Evolutionary conservation across 2,888 invertebrate genomes (phyloP).

Genomic region (Thymelicus lineola): DNA sequence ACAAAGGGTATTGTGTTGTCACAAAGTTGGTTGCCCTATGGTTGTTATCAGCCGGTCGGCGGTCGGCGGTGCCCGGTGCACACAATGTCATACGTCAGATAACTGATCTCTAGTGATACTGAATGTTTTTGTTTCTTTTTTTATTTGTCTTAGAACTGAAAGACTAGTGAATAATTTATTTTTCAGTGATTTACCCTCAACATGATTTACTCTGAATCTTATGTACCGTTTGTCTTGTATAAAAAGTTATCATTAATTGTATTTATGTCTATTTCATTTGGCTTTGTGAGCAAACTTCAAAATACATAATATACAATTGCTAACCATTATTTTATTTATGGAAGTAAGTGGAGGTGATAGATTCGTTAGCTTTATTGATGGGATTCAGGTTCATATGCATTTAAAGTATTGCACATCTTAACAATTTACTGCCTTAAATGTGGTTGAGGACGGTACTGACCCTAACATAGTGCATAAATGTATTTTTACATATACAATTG

Average conservation of each 20-base stretch:
- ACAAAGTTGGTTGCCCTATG: constrained; percentile 75
- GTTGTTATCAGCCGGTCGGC: constrained; percentile 56
- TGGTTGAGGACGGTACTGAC: constrained; percentile 21
- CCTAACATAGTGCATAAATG: constrained; percentile 33
- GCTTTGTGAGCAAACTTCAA: constrained; percentile 83
- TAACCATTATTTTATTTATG: constrained; percentile 78
- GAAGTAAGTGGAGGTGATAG: constrained; percentile 23
- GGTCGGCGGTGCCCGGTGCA: constrained; percentile 55
- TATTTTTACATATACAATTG: constrained; percentile 39
- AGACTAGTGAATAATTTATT: constrained; percentile 64
- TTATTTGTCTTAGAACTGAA: constrained; percentile 65
- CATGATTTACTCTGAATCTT: constrained; percentile 74
- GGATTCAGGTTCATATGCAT: constrained; percentile 32
- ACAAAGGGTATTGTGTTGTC: constrained; percentile 77
- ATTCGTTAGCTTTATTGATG: constrained; percentile 22
- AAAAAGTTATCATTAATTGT: constrained; percentile 81
- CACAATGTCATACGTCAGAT: constrained; percentile 63
- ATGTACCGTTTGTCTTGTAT: constrained; percentile 81
- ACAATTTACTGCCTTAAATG: constrained; percentile 33
- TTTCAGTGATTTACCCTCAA: constrained; percentile 64
- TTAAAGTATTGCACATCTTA: constrained; percentile 32
- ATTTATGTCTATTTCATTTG: constrained; percentile 85
- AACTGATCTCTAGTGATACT: constrained; percentile 76
- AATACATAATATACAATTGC: constrained; percentile 84
- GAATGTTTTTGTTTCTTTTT: constrained; percentile 62